phyloP scores from a whole-genome alignment of 2,113 vertebrate species.

The Corvus hawaiiensis region DNA sequence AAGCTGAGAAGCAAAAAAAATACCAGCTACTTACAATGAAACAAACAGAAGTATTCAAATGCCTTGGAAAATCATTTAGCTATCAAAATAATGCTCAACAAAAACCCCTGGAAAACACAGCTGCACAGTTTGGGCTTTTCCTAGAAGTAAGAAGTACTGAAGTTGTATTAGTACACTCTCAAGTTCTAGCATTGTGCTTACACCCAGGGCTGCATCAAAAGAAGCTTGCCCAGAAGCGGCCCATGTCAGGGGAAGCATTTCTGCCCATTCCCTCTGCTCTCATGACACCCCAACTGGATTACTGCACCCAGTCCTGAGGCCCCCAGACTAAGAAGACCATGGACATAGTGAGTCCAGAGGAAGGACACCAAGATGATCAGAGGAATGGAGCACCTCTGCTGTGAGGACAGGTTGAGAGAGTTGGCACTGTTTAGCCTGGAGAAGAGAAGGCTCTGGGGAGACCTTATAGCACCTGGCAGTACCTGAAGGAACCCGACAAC shows the following conservation, averaged over 20 bases:
- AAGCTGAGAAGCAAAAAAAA: background rate
- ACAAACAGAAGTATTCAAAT: background rate
- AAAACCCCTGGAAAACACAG: background rate
- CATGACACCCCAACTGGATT: background rate
- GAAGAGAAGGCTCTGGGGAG: background rate
- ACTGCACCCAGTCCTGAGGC: background rate
- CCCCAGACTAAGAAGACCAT: background rate
- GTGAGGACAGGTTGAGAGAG: background rate
- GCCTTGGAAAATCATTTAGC: background rate
- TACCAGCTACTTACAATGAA: background rate
- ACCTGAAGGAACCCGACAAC: background rate
- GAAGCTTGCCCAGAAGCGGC: background rate
- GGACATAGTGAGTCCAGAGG: background rate
- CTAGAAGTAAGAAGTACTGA: background rate
- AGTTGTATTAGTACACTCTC: background rate
- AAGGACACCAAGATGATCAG: background rate
- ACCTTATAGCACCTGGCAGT: fast-evolving
- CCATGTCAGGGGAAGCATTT: background rate
- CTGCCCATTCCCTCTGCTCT: background rate
- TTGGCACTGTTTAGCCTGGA: background rate
- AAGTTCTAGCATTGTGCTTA: background rate
- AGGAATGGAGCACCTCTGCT: background rate
- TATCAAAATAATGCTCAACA: background rate
- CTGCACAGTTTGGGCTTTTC: background rate
- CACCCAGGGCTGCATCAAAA: background rate